Base-by-base conservation (phyloP, 1,140 invertebrate species). In the Euschistus heros region DNA sequence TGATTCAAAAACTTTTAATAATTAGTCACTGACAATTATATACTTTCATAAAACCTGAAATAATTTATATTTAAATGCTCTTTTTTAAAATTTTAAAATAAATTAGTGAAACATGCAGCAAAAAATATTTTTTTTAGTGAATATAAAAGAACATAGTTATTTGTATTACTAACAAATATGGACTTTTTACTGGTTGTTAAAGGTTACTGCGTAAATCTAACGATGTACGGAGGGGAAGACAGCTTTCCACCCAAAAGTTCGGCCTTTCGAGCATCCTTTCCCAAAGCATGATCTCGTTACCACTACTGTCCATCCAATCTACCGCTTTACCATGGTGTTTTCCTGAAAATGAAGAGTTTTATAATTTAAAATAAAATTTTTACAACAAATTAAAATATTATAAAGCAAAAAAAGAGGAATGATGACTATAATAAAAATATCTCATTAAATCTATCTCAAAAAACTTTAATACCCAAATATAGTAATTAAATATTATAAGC, bases 191-290 rank as follows among this genome's bases (percentile, higher is more conserved):
- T 37, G 3, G 1, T 13, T 6, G 33, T 37, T 37, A 37, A 37
- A 37, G 33, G 50, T 61, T 61, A 10, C 42, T 37, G 27, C 59
- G 15, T 4, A 61, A 3, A 44, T 86, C 86, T 47, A 91, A 79
- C 66, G 86, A 86, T 54, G 91, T 84, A 70, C 92, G 79, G n/a
- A 97, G 78, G 0, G 87, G 84, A 20, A 97, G 77, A 63, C 87
- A 89, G 59, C 91, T 91, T 76, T 97, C 93, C 10, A 97, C 91
- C 94, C 95, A 98, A 73, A 93, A 89, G 74, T 95, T 95, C 18
- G 92, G 92, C 42, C 88, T 79, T 69, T 96, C 90, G 70, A 96
- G 76, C 93, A 97, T 97, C 57, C 84, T 87, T 72, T 95, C 91
- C 95, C 94, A 97, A 0, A 97, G 76, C 0, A 86, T 83, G 15